Evolutionary conservation across 2,797 vertebrate species (phyloP), one percentile per base, ranked within the genome.

Genomic region (Mycteria americana): DNA sequence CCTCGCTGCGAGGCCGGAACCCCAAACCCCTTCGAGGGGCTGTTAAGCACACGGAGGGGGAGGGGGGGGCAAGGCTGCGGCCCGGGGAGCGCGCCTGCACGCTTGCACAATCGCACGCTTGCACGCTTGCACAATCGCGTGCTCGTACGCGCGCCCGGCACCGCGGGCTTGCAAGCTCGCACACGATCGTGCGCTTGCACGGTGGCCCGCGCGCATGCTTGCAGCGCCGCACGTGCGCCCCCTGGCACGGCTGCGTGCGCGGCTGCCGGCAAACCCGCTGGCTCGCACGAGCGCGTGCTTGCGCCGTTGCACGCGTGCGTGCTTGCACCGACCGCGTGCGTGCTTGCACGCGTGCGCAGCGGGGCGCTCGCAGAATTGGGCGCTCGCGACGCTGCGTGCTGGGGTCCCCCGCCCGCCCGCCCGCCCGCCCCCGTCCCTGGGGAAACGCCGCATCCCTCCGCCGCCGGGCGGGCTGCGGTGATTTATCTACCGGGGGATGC

Each of bases 131-230:
- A 53, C 9, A 7, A 4, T 14, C 2, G 5, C 4, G n/a, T 16
- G 15, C 62, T 23, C 13, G 18, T 4, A 13, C 3, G 16, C n/a
- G n/a, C n/a, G n/a, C n/a, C n/a, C n/a, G n/a, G n/a, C n/a, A n/a
- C n/a, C n/a, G n/a, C n/a, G n/a, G n/a, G 24, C 15, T 28, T 25
- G 57, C 45, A 25, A 9, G 62, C 33, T 28, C 24, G 21, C 80
- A 53, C 46, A 2, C 22, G 1, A 10, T 4, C 2, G 65, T 13
- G 39, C 1, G 5, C 45, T 30, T 5, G 21, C 46, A 16, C 10
- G 2, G 28, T 25, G 17, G 3, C 51, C 35, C 0, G 17, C 3
- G 62, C 9, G 0, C 39, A 4, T 4, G 25, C 18, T 3, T 9
- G 50, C 17, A 53, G 24, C 9, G 3, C 18, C 1, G 22, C 37